phyloP scores from a whole-genome alignment of 2,797 vertebrate genomes.

The Tympanoctomys barrerae region DNA sequence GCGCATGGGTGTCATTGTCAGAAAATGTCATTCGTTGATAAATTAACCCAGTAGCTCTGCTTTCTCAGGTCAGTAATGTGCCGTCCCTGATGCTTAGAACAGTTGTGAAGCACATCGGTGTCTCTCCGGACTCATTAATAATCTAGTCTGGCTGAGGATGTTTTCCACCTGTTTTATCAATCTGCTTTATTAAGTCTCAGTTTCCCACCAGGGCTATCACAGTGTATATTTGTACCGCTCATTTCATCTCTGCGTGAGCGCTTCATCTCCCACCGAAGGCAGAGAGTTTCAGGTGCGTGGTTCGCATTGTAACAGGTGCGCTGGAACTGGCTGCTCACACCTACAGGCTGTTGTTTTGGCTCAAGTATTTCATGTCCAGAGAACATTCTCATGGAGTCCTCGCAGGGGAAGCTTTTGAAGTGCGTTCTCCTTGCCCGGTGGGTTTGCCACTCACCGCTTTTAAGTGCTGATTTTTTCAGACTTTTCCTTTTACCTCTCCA shows the following conservation, averaged over 20 bases:
- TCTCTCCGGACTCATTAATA: slow-evolving; percentile 13
- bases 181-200: background rate
- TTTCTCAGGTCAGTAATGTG: background rate
- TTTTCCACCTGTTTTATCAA: background rate
- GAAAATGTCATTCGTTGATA: background rate
- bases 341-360: background rate
- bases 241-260: slow-evolving; percentile 51
- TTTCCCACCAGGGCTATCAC: background rate
- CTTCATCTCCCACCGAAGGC: background rate
- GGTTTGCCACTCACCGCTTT: slow-evolving; percentile 22
- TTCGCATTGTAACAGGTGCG: background rate
- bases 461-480: slow-evolving; percentile 45
- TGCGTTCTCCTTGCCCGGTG: background rate
- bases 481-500: slow-evolving; percentile 61
- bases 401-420: slow-evolving; percentile 45
- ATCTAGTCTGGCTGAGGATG: background rate
- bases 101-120: background rate
- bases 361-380: background rate
- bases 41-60: background rate
- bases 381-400: background rate
- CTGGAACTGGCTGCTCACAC: background rate
- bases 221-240: background rate
- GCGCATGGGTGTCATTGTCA: background rate
- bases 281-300: background rate
- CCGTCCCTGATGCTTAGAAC: too few species aligned